Conservation (phyloP, 1,140 invertebrate genomes). For the Conus betulinus region DNA sequence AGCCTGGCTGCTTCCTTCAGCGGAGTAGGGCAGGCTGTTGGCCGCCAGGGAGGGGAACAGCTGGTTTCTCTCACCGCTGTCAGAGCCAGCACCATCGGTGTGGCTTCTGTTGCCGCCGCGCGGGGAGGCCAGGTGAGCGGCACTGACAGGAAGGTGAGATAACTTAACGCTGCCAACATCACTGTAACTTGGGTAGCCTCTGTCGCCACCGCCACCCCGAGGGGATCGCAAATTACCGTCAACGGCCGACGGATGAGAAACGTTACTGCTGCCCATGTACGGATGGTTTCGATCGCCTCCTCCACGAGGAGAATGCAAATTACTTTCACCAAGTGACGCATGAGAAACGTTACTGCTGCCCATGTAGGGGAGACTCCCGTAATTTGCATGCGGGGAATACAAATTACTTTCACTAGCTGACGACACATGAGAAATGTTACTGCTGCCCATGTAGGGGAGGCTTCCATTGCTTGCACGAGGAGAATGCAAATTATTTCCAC, state of each 20-base stretch:
- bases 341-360: too few species aligned
- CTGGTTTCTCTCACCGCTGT: background rate
- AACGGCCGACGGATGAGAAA: background rate
- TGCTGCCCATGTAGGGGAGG: too few species aligned
- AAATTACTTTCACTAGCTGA: too few species aligned
- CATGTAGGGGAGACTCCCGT: too few species aligned
- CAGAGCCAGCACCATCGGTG: background rate
- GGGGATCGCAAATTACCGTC: background rate
- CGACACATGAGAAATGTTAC: too few species aligned
- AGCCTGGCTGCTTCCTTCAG: background rate
- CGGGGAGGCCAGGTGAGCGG: background rate
- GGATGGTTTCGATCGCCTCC: background rate
- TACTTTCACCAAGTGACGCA: background rate
- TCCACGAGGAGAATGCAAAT: background rate
- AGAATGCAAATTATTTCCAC: too few species aligned
- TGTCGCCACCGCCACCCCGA: background rate
- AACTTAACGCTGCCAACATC: background rate
- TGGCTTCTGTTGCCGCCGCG: background rate
- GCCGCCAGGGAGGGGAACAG: background rate
- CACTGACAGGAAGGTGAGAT: background rate
- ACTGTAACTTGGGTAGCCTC: background rate
- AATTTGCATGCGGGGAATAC: too few species aligned
- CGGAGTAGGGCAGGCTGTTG: background rate
- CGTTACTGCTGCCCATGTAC: background rate
- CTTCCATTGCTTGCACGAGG: too few species aligned